Conservation (phyloP, 2,113 vertebrate genomes). For the Pogona vitticeps region DNA sequence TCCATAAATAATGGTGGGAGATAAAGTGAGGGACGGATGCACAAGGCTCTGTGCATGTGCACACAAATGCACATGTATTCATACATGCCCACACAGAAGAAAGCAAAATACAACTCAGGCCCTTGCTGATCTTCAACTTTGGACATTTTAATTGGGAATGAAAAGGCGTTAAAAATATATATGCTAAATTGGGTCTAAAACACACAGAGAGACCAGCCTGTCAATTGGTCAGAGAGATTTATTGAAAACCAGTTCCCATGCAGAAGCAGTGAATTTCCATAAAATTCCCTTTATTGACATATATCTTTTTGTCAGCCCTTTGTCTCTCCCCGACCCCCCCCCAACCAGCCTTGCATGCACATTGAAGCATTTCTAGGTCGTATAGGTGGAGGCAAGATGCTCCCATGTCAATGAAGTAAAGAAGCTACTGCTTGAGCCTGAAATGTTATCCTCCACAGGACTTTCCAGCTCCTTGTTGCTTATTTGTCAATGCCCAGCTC, state of each 20-base stretch:
- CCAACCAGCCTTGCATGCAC: too few species aligned
- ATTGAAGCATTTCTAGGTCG: too few species aligned
- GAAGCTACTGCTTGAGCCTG: too few species aligned
- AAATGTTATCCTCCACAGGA: too few species aligned
- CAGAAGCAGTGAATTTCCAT: slow-evolving; percentile 12
- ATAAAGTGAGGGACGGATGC: fast-evolving
- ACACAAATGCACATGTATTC: too few species aligned
- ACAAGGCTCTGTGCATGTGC: background rate
- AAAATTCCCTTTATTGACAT: slow-evolving; percentile 21
- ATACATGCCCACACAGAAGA: background rate
- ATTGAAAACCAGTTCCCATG: background rate
- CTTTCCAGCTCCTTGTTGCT: too few species aligned
- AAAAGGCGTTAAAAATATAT: fast-evolving
- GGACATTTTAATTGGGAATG: background rate
- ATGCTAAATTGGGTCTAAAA: background rate
- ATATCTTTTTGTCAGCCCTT: slow-evolving; percentile 27
- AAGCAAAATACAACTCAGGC: background rate
- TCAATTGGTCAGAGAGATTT: background rate
- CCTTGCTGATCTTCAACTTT: fast-evolving
- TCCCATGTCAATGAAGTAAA: too few species aligned
- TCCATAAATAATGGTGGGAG: background rate
- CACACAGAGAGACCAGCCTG: background rate
- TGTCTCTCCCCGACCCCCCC: slow-evolving; percentile 20
- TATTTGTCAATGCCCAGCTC: too few species aligned
- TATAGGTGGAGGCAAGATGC: too few species aligned